Evolutionary conservation across 2,888 invertebrate species (phyloP).

Genomic region (Cryptocephalus primarius): DNA sequence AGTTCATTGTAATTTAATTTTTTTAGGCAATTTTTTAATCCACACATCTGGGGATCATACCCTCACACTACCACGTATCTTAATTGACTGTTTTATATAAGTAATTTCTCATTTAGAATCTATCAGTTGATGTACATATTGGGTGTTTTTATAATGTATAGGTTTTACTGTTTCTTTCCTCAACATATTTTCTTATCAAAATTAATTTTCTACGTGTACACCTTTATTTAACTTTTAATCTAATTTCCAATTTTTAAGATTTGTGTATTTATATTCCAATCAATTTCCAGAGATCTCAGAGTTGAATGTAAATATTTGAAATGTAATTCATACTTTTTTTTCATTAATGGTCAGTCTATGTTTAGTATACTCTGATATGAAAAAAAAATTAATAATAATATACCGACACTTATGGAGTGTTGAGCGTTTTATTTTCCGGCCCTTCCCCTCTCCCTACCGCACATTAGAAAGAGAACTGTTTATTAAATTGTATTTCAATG

Average conservation of each 20-base stretch:
- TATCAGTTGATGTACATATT: not conserved
- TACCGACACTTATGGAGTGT: too few species aligned
- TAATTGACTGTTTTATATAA: not conserved
- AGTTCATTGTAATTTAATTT: not conserved
- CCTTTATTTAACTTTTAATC: not conserved
- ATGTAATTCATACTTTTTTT: slow-evolving; percentile 24
- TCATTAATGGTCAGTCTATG: slow-evolving; percentile 35
- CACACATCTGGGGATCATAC: too few species aligned
- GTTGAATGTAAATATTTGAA: slow-evolving; percentile 26
- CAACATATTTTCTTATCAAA: slow-evolving; percentile 10
- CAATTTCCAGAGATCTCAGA: slow-evolving; percentile 30
- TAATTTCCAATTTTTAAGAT: slow-evolving; percentile 15
- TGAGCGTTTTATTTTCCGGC: too few species aligned
- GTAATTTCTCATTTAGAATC: not conserved
- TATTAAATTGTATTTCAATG: too few species aligned
- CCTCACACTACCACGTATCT: not conserved
- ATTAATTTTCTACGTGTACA: slow-evolving; percentile 3
- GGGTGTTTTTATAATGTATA: not conserved
- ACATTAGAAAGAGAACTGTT: too few species aligned
- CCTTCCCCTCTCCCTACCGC: too few species aligned
- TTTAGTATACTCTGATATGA: slow-evolving; percentile 34
- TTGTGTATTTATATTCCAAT: slow-evolving; percentile 30
- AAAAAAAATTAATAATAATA: slow-evolving; percentile 27
- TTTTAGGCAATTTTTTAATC: slow-evolving; percentile 2
- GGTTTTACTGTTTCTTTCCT: too few species aligned